Evolutionary conservation across 2,888 invertebrate genomes (phyloP), one percentile per base, ranked within the genome.

Genomic region (Pseudococcus viburni): DNA sequence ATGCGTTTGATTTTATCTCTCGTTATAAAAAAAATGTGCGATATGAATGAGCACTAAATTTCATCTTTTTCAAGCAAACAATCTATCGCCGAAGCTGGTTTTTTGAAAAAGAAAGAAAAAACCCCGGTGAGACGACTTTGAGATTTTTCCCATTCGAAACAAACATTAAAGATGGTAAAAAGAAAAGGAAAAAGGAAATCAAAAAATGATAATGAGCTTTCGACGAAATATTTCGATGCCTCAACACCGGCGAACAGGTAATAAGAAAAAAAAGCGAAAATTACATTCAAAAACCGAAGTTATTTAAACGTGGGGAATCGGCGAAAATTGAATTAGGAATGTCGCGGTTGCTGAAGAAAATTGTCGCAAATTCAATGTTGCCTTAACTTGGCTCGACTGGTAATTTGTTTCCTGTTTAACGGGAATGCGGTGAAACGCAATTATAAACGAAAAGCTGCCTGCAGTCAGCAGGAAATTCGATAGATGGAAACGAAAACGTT

Each of bases 281-380:
- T 77, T 77, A 77, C 77, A 39, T 77, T 77, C 77, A 77, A 77
- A 77, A 77, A 77, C 77, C 42, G 77, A 77, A 77, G 77, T 77
- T 42, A 77, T 77, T 33, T 42, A 42, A 77, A 77, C 77, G 39
- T 42, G n/a, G 77, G 77, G 77, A 77, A 77, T 77, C 42, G 77
- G 42, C 77, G 77, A 77, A 64, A 85, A 85, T 85, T 64, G 85
- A 85, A 85, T 85, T 85, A 85, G 85, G 64, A 64, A 85, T 85
- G 85, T 85, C 85, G 64, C 64, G 85, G 64, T 85, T 85, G 42
- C 64, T 55, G 85, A 55, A 59, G 85, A 59, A 85, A 85, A 85
- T 64, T 85, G 85, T 85, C 59, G 85, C 85, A 85, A 85, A 85
- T 85, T 85, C 85, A 85, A 85, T 64, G 85, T 85, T 85, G 85